phyloP scores from a whole-genome alignment of 2,888 invertebrate genomes.

The Drosophila prostipennis region DNA sequence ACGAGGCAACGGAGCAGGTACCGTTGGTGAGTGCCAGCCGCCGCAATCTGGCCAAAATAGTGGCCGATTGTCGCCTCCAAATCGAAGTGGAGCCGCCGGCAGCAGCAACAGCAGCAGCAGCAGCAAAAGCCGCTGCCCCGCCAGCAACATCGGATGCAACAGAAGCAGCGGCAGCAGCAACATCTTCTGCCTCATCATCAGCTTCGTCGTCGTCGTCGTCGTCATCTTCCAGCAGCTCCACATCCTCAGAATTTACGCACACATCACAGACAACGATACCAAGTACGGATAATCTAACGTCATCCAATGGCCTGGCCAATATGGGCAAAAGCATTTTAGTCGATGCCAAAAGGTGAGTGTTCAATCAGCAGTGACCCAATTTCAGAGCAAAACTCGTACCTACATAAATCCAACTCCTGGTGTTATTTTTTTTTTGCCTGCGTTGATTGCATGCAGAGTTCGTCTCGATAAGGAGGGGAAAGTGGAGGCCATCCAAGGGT shows the following conservation, averaged over 20 bases:
- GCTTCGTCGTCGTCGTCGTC: constrained; percentile 48
- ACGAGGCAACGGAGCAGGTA: constrained; percentile 72
- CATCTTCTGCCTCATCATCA: constrained; percentile 47
- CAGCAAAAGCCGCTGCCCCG: constrained; percentile 4
- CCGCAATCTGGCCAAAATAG: constrained; percentile 75
- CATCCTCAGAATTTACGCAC: constrained; percentile 74
- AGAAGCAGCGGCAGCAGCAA: constrained; percentile 9
- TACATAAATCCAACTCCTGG: constrained; percentile 4
- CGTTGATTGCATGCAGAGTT: constrained; percentile 11
- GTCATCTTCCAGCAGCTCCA: constrained; percentile 54
- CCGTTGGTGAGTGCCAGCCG: constrained; percentile 69
- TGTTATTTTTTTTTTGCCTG: neutral
- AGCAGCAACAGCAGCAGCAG: neutral
- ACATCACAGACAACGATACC: constrained; percentile 75
- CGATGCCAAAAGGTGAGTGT: constrained; percentile 80
- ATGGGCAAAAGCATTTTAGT: constrained; percentile 81
- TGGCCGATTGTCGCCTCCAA: constrained; percentile 75
- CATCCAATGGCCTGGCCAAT: constrained; percentile 61
- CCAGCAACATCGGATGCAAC: constrained; percentile 21
- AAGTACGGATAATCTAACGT: constrained; percentile 75
- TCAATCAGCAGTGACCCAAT: constrained; percentile 48
- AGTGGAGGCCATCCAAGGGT: constrained; percentile 26
- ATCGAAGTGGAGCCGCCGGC: constrained; percentile 63
- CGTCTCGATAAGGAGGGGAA: constrained; percentile 33
- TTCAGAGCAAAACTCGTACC: constrained; percentile 16